Evolutionary conservation across 2,113 vertebrate genomes (phyloP), one percentile per base, ranked within the genome.

Genomic region (Penelope pileata): DNA sequence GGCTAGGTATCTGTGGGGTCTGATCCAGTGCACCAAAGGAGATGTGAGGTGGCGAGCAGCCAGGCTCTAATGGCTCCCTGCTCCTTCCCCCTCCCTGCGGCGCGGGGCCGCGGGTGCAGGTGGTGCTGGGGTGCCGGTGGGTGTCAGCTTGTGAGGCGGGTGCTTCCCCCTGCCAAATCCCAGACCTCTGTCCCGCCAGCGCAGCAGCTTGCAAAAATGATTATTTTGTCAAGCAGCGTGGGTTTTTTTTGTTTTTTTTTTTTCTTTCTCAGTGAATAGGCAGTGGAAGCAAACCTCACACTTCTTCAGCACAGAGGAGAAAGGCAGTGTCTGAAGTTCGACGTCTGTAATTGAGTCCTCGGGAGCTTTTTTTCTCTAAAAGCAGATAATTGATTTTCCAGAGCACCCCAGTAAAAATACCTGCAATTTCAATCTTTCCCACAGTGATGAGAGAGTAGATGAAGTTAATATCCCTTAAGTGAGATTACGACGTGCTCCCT

Each of bases 11-110:
- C 83, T 74, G 94, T 83, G 60, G 63, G 91, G 91, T 97, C 97
- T 96, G 96, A 96, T 97, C 95, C 97, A 97, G 97, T 95, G 96
- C 97, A 97, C 97, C 80, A 73, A 95, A 94, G 96, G 97, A 97
- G 97, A 98, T 88, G 97, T 91, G 92, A 96, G 59, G 56, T 98
- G 98, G 98, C 98, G 60, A 40, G 88, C 95, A 96, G 98, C 98
- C 98, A 99, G 94, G 84, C 84, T 88, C 97, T 98, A 98, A 98
- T 98, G 95, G 97, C 95, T 76, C 96, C 94, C 66, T 75, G 58
- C 91, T 96, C 96, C 90, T 94, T 95, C 91, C 91, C 89, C 95
- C 92, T 94, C 94, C 91, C 95, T 93, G 91, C 91, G 42, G 36
- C 59, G 12, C 94, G 70, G 67, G 14, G 96, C 97, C 98, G 98